These are phyloP conservation scores for Ceyx margarethae DNA, from an alignment of 2,113 vertebrate species.

Conservation along the genomic window DNA sequence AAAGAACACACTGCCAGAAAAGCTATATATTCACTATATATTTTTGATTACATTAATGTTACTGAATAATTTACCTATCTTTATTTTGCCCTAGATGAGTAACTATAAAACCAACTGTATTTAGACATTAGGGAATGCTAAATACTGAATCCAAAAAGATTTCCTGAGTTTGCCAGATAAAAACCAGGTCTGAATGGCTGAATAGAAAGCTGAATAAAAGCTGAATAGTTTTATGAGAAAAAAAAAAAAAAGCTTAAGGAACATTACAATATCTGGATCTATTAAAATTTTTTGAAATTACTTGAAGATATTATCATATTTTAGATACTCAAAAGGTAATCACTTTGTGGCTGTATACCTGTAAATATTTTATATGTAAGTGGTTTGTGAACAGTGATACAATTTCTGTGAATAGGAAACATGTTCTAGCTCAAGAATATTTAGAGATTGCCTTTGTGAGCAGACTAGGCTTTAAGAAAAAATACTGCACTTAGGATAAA, in stretches of 20 bases:
- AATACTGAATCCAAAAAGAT: neutral
- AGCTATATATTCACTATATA: neutral
- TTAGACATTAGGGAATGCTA: neutral
- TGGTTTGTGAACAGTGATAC: neutral
- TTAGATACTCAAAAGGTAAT: neutral
- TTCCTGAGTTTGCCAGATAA: neutral
- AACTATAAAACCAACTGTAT: neutral
- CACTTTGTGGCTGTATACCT: neutral
- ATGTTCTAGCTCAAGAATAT: neutral
- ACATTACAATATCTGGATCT: neutral
- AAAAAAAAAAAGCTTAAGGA: neutral
- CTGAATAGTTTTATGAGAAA: neutral
- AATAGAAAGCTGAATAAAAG: neutral
- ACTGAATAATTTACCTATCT: neutral
- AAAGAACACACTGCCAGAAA: neutral
- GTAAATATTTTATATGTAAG: neutral
- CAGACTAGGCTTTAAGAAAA: neutral
- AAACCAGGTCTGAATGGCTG: neutral
- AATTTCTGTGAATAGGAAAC: neutral
- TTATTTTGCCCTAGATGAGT: neutral
- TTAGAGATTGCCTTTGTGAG: neutral
- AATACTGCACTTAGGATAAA: too few relatives aligned
- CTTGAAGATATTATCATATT: neutral
- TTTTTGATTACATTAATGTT: neutral
- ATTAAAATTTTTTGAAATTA: neutral